Conservation (phyloP, 2,113 vertebrate genomes). For the Arenaria interpres region DNA sequence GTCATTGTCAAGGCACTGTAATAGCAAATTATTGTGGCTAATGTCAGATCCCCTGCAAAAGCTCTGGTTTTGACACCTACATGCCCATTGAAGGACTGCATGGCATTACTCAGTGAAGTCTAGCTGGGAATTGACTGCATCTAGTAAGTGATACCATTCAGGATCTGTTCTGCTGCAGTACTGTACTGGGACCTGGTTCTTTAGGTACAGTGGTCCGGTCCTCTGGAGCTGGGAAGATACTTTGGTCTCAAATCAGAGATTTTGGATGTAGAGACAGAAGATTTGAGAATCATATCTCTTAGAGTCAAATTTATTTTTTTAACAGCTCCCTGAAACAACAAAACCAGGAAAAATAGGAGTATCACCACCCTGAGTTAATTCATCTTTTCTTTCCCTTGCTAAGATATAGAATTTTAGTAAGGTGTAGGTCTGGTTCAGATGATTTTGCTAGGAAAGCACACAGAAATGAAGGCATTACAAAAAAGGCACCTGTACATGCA, state of each 20-base stretch:
- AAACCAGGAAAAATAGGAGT: neutral
- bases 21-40: neutral
- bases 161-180: neutral
- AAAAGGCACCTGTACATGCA: neutral
- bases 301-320: neutral
- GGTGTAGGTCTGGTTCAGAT: neutral
- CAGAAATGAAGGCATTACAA: neutral
- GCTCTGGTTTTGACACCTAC: neutral
- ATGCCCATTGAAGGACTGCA: accelerated
- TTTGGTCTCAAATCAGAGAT: neutral
- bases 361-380: neutral
- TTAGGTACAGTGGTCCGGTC: neutral
- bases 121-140: neutral
- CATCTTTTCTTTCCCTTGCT: neutral
- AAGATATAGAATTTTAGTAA: neutral
- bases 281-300: neutral
- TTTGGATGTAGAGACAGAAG: neutral
- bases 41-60: neutral
- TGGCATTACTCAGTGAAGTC: neutral
- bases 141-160: neutral
- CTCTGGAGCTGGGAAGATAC: neutral
- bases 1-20: neutral
- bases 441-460: neutral
- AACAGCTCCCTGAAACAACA: neutral
- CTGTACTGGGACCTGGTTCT: neutral